These are phyloP conservation scores for silkworm (Bombyx mori) DNA, from an alignment of 1,140 invertebrate species.

Conservation along the genomic window DNA sequence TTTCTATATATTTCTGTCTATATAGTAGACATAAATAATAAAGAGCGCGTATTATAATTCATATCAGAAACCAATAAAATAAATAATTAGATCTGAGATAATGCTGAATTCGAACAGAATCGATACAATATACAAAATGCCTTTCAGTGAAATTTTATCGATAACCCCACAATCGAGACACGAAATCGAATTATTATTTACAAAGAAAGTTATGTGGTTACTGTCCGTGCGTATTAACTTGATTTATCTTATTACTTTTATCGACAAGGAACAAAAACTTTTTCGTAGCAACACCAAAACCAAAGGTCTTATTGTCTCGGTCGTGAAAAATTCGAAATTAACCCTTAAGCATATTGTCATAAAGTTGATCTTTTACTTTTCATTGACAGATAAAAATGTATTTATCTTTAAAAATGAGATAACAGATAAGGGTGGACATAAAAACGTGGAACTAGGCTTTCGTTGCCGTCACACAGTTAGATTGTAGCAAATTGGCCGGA, in stretches of 20 bases:
- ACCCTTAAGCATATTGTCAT: too few species aligned
- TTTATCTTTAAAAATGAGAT: conserved; percentile 53
- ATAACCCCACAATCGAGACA: conserved; percentile 11
- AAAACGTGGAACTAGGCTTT: neutral
- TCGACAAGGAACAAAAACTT: conserved; percentile 33
- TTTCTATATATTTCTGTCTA: too few species aligned
- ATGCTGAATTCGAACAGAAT: too few species aligned
- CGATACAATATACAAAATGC: too few species aligned
- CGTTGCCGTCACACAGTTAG: conserved; percentile 5
- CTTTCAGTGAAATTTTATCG: too few species aligned
- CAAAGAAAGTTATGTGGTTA: conserved; percentile 22
- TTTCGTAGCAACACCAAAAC: conserved; percentile 2
- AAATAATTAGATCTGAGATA: too few species aligned
- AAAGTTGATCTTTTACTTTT: neutral
- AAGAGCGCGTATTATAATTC: too few species aligned
- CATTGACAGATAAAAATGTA: conserved; percentile 17
- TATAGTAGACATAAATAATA: too few species aligned
- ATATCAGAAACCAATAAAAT: too few species aligned
- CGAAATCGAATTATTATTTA: conserved; percentile 38
- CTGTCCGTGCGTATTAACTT: conserved; percentile 24
- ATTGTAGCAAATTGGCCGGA: conserved; percentile 7
- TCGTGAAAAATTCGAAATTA: neutral
- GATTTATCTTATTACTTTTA: conserved; percentile 50
- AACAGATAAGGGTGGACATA: conserved; percentile 32
- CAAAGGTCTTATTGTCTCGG: neutral